Conservation (phyloP, 2,888 invertebrate genomes). For the Diloba caeruleocephala region DNA sequence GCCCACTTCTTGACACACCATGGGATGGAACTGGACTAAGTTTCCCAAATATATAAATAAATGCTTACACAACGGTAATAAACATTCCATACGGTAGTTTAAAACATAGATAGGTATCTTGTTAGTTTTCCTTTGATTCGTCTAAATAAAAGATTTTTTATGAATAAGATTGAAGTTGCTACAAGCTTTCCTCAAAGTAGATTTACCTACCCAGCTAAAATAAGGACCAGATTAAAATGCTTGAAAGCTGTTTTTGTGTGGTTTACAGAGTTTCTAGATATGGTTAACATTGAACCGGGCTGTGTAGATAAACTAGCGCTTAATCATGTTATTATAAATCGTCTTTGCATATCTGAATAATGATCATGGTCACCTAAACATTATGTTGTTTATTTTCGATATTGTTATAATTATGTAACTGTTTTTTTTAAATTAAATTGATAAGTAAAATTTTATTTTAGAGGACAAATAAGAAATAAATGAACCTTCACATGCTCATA, state of each 20-base stretch:
- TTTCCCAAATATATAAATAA: constrained; percentile 21
- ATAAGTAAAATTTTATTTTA: no score
- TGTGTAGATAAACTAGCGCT: constrained; percentile 56
- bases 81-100: constrained; percentile 13
- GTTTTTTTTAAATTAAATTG: no score
- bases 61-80: constrained; percentile 1
- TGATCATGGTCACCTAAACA: constrained; percentile 70
- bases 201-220: no score
- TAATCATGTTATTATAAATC: constrained; percentile 68
- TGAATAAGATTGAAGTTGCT: not conserved
- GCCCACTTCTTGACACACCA: constrained; percentile 49
- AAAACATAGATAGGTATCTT: constrained; percentile 3
- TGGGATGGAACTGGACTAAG: constrained; percentile 8
- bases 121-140: constrained; percentile 15
- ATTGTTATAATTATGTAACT: constrained; percentile 29
- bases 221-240: no score
- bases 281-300: constrained; percentile 63
- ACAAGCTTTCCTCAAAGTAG: not conserved
- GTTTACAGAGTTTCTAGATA: constrained; percentile 31
- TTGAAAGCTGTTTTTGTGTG: constrained; percentile 4
- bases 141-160: constrained; percentile 24
- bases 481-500: not conserved
- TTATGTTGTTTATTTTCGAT: constrained; percentile 66
- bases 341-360: constrained; percentile 74
- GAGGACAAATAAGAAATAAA: constrained; percentile 7